Base-by-base conservation (phyloP, 2,888 invertebrate species). In the Metallyticus violacea region DNA sequence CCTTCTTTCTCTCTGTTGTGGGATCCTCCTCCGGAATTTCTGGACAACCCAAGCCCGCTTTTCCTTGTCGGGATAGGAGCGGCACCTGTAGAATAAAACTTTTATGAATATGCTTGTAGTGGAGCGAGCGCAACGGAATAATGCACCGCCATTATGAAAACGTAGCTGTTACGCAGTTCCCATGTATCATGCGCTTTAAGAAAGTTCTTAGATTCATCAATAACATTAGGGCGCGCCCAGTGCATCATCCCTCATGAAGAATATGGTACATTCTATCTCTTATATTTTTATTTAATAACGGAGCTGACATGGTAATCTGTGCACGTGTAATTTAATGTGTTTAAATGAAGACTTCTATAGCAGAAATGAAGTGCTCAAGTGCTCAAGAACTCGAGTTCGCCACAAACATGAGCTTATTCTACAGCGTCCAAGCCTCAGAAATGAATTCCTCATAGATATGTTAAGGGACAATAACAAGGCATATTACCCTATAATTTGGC, bases 31-130 rank as follows among this genome's bases (percentile, higher is more conserved):
- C 40, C 2, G 62, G 77, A 26, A 28, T 22, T 29, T 26, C 15
- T 62, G 86, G 79, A 25, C 86, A 26, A 2, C 95, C 95, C 6
- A 96, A 91, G 0, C 96, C 96, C 0, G 93, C 92, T 89, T 93
- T 95, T 77, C 94, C 94, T 86, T 93, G 93, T 90, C 95, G 95
- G 87, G 93, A 93, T 79, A 93, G 90, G 22, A 95, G 90, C 27
- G 94, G 93, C 88, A 95, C 93, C 95, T 95, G 92, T 7, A 92
- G 89, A 91, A 90, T 91, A 91, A 87, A 62, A 62, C 22, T 62
- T 22, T 15, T 22, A 62, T 62, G 15, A 62, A 22, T 15, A 62
- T 15, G 40, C 3, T 9, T 62, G 40, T 62, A 62, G 40, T 22
- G 22, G 15, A 62, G 22, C 40, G n/a, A 62, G 40, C 40, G 22